Evolutionary conservation across 2,888 invertebrate species (phyloP).

Genomic region (Unio pictorum): DNA sequence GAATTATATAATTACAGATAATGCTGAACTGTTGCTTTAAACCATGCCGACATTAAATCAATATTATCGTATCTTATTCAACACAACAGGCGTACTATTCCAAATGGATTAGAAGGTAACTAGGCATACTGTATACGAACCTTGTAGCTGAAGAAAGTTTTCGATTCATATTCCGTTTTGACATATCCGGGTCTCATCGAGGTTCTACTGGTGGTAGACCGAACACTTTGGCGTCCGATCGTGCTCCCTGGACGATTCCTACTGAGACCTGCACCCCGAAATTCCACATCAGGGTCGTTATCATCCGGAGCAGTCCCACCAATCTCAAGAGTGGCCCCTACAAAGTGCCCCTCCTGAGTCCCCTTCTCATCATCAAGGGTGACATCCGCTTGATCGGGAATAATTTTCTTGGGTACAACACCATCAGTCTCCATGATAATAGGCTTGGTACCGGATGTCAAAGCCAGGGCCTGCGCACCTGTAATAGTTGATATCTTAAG

Average conservation of each 20-base stretch:
- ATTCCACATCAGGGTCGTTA: constrained; percentile 35
- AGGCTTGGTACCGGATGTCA: too few relatives aligned
- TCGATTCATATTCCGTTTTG: constrained; percentile 32
- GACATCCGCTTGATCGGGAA: constrained; percentile 12
- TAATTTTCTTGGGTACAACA: too few relatives aligned
- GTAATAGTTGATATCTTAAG: too few relatives aligned
- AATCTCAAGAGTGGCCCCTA: constrained; percentile 57
- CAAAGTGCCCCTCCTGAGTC: constrained; percentile 47
- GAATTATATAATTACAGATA: too few relatives aligned
- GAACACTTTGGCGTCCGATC: constrained; percentile 51
- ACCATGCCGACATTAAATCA: too few relatives aligned
- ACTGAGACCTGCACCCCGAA: constrained; percentile 32
- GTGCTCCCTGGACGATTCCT: constrained; percentile 56
- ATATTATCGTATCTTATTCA: too few relatives aligned
- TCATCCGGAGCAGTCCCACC: constrained; percentile 25
- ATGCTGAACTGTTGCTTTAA: too few relatives aligned
- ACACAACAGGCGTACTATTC: too few relatives aligned
- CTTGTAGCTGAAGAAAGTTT: constrained; percentile 56
- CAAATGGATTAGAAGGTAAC: too few relatives aligned
- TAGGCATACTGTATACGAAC: constrained; percentile 15
- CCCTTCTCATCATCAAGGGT: constrained; percentile 53
- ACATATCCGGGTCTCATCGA: constrained; percentile 47
- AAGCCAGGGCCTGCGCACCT: too few relatives aligned
- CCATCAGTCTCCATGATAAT: too few relatives aligned
- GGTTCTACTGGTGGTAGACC: constrained; percentile 51